These are phyloP conservation scores for Lepidostoma basale DNA, from an alignment of 1,140 invertebrate genomes.

Conservation along the genomic window DNA sequence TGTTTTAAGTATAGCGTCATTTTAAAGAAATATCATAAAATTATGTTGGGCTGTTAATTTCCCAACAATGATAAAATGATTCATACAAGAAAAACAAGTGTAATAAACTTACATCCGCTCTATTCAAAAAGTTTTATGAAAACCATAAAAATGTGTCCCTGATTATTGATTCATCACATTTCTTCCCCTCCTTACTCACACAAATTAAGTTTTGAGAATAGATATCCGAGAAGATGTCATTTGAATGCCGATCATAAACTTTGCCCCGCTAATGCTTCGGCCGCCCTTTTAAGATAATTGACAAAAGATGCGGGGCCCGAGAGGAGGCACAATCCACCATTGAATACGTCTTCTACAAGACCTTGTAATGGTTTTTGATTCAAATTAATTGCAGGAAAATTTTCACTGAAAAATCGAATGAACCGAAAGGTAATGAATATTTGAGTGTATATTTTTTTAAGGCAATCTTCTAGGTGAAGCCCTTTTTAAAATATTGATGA, in stretches of 20 bases:
- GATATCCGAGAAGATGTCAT: constrained; percentile 10
- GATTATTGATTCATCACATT: constrained; percentile 8
- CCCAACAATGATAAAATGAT: not conserved
- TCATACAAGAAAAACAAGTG: not conserved
- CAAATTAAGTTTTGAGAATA: constrained; percentile 11
- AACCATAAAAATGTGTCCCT: not conserved
- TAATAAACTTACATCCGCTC: not conserved
- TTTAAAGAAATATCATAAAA: too few species aligned
- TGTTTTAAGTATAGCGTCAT: too few species aligned
- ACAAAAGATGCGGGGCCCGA: constrained; percentile 4
- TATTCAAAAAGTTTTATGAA: not conserved
- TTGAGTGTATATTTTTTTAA: too few species aligned
- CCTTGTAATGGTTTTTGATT: not conserved
- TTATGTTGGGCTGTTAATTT: not conserved
- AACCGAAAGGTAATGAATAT: too few species aligned
- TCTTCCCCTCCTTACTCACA: not conserved
- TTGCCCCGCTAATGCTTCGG: constrained; percentile 8
- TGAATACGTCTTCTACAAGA: not conserved
- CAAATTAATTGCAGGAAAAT: constrained; percentile 8
- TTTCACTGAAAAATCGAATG: too few species aligned
- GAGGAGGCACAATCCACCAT: not conserved
- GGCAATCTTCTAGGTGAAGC: too few species aligned
- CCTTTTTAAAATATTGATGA: too few species aligned
- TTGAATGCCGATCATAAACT: constrained; percentile 26
- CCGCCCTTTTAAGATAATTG: constrained; percentile 20